Evolutionary conservation across 2,888 invertebrate genomes (phyloP), one percentile per base, ranked within the genome.

Genomic region (Orchesella flavescens): DNA sequence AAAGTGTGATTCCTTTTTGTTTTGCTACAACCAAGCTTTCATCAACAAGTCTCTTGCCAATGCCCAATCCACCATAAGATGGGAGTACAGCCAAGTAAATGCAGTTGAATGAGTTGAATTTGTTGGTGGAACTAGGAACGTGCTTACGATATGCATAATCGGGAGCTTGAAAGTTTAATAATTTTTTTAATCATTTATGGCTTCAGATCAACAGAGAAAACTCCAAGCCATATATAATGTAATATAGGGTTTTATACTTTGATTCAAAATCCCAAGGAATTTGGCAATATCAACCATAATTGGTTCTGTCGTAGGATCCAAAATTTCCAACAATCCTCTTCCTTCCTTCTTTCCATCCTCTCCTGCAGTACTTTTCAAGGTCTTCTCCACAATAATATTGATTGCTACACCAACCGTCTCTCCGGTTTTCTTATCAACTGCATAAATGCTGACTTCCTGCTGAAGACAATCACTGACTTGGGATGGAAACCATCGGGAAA

Each of bases 231-330:
- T 34, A 34, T 34, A 34, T 34, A 34, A 4, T 34, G 7, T 4
- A 34, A 4, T 49, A 49, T 49, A 15, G n/a, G n/a, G 49, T 49
- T 49, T 49, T 10, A 2, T 49, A 77, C 76, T 77, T 65, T 76
- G 72, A 77, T 83, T 83, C 17, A 82, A 55, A 63, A 71, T 21
- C 0, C 61, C 75, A 15, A 82, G 69, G 53, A 82, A 82, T 21
- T 82, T 69, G 1, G 82, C 82, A 53, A 82, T 82, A 19, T 82
- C 53, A 13, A 75, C 71, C 82, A 82, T 82, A 21, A 76, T 53
- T 12, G 59, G 63, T 23, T 82, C 82, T 19, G 17, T 75, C 21
- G 24, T 61, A n/a, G 66, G 55, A 61, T 82, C 75, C 21, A 82
- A 23, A 15, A 82, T 53, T 1, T 75, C 82, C 12, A 82, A 13